A percentile compares a stretch with the other conserved stretches of the same genome.
phyloP scores from a whole-genome alignment of 2,113 vertebrate genomes.

The Phaethornis superciliosus region DNA sequence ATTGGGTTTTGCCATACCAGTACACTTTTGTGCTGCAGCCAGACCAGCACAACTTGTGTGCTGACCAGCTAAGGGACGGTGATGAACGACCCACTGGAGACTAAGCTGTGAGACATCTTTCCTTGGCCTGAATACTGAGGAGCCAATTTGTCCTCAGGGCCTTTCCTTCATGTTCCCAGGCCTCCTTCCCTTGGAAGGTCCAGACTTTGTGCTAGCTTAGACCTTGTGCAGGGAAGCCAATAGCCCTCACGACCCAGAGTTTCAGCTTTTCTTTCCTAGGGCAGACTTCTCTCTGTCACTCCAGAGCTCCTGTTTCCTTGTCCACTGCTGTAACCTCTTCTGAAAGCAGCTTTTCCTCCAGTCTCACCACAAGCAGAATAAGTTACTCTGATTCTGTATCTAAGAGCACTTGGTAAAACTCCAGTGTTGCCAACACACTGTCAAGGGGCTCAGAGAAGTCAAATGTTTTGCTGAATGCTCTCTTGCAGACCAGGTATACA shows the following conservation, averaged over 20 bases:
- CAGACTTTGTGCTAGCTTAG: not conserved
- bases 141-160: not conserved
- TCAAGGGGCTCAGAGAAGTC: not conserved
- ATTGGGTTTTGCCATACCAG: not conserved
- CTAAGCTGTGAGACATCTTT: not conserved
- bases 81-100: not conserved
- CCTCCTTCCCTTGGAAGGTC: not conserved
- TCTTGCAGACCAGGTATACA: not conserved
- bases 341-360: not conserved
- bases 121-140: not conserved
- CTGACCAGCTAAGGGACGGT: not conserved
- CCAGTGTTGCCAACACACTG: not conserved
- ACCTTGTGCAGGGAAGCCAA: not conserved
- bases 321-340: not conserved
- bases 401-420: not conserved
- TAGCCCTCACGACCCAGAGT: not conserved
- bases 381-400: not conserved
- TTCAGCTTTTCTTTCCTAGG: not conserved
- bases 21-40: not conserved
- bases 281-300: not conserved
- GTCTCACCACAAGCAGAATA: not conserved
- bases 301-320: not conserved
- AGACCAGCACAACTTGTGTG: not conserved
- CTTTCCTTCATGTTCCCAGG: not conserved
- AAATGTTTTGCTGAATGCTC: not conserved